Evolutionary conservation across 2,113 vertebrate genomes (phyloP).

Genomic region (Thalassarche chlororhynchos): DNA sequence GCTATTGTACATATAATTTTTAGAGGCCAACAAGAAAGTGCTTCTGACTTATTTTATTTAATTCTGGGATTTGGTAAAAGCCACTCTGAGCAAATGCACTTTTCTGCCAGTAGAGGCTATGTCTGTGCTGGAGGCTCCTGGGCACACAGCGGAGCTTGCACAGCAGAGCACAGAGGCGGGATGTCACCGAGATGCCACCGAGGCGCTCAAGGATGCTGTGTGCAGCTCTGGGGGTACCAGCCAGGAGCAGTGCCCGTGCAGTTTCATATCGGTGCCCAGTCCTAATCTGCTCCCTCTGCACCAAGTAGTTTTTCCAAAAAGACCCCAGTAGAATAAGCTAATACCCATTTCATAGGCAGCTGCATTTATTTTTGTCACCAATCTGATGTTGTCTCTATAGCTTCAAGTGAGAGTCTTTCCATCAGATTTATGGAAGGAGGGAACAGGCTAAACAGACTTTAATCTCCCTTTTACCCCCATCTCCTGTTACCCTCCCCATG

Average conservation of each 20-base stretch:
- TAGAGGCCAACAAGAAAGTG: not conserved
- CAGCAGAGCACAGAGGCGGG: fast-evolving
- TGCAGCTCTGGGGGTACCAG: not conserved
- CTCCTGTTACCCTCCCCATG: not conserved
- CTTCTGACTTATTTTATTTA: not conserved
- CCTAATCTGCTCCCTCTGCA: not conserved
- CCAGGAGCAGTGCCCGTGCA: not conserved
- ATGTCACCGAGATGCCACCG: not conserved
- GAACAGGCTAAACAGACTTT: not conserved
- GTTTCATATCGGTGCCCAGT: not conserved
- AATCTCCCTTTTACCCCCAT: not conserved
- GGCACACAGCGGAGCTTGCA: fast-evolving
- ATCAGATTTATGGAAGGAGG: not conserved
- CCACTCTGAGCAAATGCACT: not conserved
- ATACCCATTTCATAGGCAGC: not conserved
- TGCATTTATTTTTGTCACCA: not conserved
- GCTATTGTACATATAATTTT: fast-evolving
- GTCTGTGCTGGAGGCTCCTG: not conserved
- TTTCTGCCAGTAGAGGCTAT: not conserved
- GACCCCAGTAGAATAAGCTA: not conserved
- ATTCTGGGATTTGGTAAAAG: not conserved
- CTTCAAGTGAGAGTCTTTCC: not conserved
- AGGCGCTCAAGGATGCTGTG: fast-evolving
- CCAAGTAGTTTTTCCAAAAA: not conserved
- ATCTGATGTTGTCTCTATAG: not conserved